Base-by-base conservation (phyloP, 1,140 invertebrate species). In the Kradibia gibbosae region DNA sequence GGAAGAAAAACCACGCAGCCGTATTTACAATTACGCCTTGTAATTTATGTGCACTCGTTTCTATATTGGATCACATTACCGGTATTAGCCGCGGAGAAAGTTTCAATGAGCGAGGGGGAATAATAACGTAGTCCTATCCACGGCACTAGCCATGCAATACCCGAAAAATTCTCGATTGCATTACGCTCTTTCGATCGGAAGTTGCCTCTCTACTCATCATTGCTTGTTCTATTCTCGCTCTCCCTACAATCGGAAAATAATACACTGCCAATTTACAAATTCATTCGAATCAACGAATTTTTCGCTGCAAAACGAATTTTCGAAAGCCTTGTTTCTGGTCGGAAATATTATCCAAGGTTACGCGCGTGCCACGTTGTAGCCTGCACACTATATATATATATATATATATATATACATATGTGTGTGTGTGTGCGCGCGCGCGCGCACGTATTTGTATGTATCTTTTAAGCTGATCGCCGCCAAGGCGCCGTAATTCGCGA, bases 31-130 rank as follows among this genome's bases (percentile, higher is more conserved):
- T 25, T 0, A 28, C 22, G 28, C n/a, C 31, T 74, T 48, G 28
- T 74, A 74, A 74, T 74, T 74, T 74, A 55, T 74, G 72, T 22
- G 48, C 31, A 55, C 39, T 70, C 15, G 65, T 36, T 70, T 70
- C n/a, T 70, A 42, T 42, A 45, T 74, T 74, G 36, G 72, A 74
- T 74, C 72, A 13, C 71, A 25, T 13, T 28, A 28, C 45, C 71
- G 31, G 28, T 25, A 48, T 45, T 67, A 67, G 25, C 70, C n/a
- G 31, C 42, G 28, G 53, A 50, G 53, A 75, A 75, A 75, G 73
- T 75, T 60, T 39, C 53, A n/a, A 75, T 22, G 74, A n/a, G 13
- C 36, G 36, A n/a, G n/a, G 5, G 28, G n/a, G n/a, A n/a, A n/a
- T n/a, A 60, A 34, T 62, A 57, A 62, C 34, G 7, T 71, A 45